Percentiles rank a stretch among this genome's conserved stretches.
phyloP scores from a whole-genome alignment of 2,113 vertebrate genomes.

The Myanophis thanlyinensis region DNA sequence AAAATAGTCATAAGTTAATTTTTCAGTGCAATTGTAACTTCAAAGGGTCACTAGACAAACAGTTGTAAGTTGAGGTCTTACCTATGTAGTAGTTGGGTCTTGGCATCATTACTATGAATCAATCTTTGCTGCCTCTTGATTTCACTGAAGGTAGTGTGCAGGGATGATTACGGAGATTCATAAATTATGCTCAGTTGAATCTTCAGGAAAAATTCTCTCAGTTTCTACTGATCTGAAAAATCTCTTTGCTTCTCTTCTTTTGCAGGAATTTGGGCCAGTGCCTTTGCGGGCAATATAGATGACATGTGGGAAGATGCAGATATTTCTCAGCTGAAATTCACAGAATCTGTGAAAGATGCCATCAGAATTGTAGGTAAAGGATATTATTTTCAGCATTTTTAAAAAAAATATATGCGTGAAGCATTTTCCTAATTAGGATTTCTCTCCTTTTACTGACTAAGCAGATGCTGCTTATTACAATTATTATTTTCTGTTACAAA shows the following conservation, averaged over 20 bases:
- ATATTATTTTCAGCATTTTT: background rate
- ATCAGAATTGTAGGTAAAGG: constrained; percentile 51
- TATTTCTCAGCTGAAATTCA: constrained; percentile 33
- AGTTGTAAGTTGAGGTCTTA: background rate
- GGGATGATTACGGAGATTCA: background rate
- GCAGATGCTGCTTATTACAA: background rate
- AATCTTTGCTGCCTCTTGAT: background rate
- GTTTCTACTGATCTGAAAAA: background rate
- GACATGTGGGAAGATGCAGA: constrained; percentile 56
- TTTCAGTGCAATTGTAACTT: background rate
- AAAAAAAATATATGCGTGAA: background rate
- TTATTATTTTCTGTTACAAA: background rate
- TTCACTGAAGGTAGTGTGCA: background rate
- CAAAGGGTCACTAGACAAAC: background rate
- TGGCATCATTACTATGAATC: background rate
- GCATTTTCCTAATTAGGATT: background rate
- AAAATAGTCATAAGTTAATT: background rate
- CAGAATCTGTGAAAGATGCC: constrained; percentile 26
- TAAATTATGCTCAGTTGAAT: background rate
- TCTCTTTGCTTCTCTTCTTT: background rate
- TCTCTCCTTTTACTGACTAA: background rate
- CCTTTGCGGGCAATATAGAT: constrained; percentile 66
- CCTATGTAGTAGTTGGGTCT: background rate
- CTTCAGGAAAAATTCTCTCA: background rate
- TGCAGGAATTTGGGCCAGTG: constrained; percentile 67